phyloP scores from a whole-genome alignment of 53 echinoderm and acorn worm genomes.

The Antedon mediterranea region DNA sequence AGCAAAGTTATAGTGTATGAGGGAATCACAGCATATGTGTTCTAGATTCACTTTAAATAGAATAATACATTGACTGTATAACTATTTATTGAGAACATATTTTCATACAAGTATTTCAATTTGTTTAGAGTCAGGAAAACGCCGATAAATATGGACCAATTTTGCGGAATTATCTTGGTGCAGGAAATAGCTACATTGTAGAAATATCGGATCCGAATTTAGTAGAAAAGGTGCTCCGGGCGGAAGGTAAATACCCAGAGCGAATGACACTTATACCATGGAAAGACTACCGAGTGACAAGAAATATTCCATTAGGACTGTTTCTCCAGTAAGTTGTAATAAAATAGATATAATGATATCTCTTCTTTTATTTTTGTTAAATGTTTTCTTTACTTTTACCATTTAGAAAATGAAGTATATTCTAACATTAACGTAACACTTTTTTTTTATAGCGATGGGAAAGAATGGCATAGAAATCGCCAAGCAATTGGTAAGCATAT shows the following conservation, averaged over 20 bases:
- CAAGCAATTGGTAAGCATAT: not conserved
- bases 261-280: not conserved
- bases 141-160: not conserved
- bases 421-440: no score
- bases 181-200: not conserved
- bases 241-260: not conserved
- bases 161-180: not conserved
- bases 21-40: no score
- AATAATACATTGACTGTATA: no score
- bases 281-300: not conserved
- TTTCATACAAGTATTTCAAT: not conserved
- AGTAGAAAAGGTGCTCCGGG: not conserved
- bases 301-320: not conserved
- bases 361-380: no score
- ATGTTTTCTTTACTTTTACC: no score
- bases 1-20: no score
- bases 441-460: not conserved
- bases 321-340: not conserved
- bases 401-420: no score
- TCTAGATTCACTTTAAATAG: no score
- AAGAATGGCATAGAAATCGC: not conserved
- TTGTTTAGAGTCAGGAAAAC: not conserved
- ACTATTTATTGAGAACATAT: no score
- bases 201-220: not conserved
- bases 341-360: no score